Conservation (phyloP, 2,888 invertebrate genomes). For the Podabrus alpinus region DNA sequence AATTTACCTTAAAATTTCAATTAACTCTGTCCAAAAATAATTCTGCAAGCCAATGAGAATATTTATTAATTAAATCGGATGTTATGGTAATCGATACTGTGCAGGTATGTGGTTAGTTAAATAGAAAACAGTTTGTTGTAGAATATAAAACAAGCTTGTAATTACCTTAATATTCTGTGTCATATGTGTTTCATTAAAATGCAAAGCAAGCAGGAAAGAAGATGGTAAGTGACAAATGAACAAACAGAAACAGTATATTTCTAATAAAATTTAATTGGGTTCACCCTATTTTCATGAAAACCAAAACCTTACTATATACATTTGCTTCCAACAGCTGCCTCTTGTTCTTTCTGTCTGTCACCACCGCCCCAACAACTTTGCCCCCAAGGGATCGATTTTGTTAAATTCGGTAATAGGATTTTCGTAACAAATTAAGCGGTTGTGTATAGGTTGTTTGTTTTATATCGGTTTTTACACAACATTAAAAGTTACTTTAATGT, state of each 20-base stretch:
- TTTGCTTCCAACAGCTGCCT: conserved; percentile 13
- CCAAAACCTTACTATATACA: conserved; percentile 13
- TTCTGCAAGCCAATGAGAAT: not conserved
- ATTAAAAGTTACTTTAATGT: not conserved
- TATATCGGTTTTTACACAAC: not conserved
- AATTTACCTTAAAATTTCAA: not conserved
- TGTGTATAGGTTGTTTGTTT: not conserved
- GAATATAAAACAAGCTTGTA: conserved; percentile 7
- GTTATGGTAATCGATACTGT: not conserved
- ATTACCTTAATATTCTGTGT: conserved; percentile 12
- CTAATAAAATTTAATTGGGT: conserved; percentile 26
- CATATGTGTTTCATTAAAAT: conserved; percentile 23
- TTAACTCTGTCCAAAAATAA: not conserved
- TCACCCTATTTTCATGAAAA: conserved; percentile 20
- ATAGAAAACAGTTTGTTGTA: not conserved
- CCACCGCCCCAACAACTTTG: conserved; percentile 12
- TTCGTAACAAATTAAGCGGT: conserved; percentile 15
- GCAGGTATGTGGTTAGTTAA: not conserved
- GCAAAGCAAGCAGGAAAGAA: conserved; percentile 6
- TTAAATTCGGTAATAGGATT: conserved; percentile 12
- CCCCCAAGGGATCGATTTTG: conserved; percentile 11
- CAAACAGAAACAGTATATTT: conserved; percentile 22
- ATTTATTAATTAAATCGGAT: not conserved
- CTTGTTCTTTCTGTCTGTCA: conserved; percentile 15
- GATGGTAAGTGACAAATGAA: conserved; percentile 16